These are phyloP conservation scores for Callimico goeldii DNA, from an alignment of 2,797 vertebrate species.

Conservation along the genomic window DNA sequence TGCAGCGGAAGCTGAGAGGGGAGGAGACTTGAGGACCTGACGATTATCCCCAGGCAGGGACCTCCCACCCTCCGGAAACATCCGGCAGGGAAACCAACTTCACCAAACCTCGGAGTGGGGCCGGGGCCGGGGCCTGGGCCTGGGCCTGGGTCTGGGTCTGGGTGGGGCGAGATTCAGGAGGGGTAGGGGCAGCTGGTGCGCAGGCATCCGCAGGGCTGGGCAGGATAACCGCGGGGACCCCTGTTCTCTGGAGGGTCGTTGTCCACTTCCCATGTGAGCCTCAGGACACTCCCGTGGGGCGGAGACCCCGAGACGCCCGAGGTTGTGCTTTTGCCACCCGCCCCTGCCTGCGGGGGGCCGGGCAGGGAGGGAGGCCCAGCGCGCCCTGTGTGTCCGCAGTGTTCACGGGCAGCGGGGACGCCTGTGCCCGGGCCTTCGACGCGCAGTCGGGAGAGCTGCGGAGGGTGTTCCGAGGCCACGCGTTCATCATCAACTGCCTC, in stretches of 20 bases:
- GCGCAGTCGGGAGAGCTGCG: slow-evolving; percentile 85
- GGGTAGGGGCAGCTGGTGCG: not conserved
- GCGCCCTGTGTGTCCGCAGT: slow-evolving; percentile 79
- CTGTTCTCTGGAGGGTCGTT: not conserved
- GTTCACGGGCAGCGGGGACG: slow-evolving; percentile 89
- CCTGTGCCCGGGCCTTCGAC: slow-evolving; percentile 88
- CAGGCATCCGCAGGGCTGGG: not conserved
- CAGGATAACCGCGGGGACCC: fast-evolving
- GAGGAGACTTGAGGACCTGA: not conserved
- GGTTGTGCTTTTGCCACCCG: fast-evolving
- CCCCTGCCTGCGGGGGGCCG: not conserved
- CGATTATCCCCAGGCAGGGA: not conserved
- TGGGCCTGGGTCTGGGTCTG: no score
- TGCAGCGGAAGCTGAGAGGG: not conserved
- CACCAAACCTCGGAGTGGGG: not conserved
- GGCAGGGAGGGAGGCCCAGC: not conserved
- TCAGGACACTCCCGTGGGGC: not conserved
- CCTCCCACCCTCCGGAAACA: not conserved
- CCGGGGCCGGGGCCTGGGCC: no score
- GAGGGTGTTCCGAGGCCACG: slow-evolving; percentile 88
- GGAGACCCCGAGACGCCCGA: not conserved
- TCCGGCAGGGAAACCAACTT: not conserved
- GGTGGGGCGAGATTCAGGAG: not conserved
- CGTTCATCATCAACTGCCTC: slow-evolving; percentile 88
- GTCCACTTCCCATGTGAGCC: not conserved